Evolutionary conservation across 2,888 invertebrate species (phyloP).

Genomic region (Pherbina coryleti): DNA sequence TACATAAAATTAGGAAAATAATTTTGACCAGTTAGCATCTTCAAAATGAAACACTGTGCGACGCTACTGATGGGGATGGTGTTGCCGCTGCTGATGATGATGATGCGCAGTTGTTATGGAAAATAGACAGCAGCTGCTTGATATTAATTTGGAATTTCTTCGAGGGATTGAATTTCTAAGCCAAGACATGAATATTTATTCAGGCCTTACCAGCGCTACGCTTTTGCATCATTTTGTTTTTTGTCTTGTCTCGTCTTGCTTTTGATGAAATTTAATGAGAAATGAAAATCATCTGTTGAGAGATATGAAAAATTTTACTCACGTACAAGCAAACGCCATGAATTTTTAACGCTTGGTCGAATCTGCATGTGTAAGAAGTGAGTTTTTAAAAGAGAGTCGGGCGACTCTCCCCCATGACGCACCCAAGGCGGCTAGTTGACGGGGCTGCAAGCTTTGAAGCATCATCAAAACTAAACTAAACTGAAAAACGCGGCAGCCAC

Average conservation of each 20-base stretch:
- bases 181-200: conserved; percentile 12
- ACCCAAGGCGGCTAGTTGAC: too few species aligned
- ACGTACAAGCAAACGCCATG: conserved; percentile 62
- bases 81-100: not conserved
- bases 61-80: not conserved
- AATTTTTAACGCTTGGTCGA: conserved; percentile 49
- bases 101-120: not conserved
- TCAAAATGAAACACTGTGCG: too few species aligned
- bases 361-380: not conserved
- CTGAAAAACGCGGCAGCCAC: not conserved
- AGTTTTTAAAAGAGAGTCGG: not conserved
- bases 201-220: not conserved
- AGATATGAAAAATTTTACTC: conserved; percentile 55
- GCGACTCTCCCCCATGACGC: too few species aligned
- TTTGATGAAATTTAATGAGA: not conserved
- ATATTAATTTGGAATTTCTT: conserved; percentile 6
- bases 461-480: not conserved
- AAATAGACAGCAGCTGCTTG: conserved; percentile 1
- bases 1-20: too few species aligned
- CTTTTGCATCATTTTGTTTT: not conserved
- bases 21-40: too few species aligned
- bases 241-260: not conserved
- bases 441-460: not conserved
- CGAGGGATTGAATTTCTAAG: not conserved
- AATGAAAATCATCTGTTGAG: conserved; percentile 1